Evolutionary conservation across 2,888 invertebrate genomes (phyloP).

Genomic region (Stratiomys singularior): DNA sequence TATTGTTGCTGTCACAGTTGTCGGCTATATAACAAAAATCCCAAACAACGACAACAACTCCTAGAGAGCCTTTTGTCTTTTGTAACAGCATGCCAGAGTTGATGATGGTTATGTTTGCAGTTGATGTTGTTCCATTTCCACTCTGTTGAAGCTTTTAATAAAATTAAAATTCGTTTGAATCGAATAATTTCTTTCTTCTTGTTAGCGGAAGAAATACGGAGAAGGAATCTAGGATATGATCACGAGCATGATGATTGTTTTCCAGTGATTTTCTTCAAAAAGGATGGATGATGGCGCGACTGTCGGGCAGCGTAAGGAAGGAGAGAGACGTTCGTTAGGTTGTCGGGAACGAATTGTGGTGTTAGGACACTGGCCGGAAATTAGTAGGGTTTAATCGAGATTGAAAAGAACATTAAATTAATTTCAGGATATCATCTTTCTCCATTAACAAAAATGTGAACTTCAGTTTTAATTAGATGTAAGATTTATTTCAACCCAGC

Average conservation of each 20-base stretch:
- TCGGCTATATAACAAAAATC: not conserved
- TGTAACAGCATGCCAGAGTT: not conserved
- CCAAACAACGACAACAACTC: not conserved
- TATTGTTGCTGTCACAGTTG: constrained; percentile 29
- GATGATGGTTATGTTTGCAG: not conserved
- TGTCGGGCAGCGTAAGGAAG: not conserved
- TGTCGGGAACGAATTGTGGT: not conserved
- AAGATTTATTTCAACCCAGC: too few relatives aligned
- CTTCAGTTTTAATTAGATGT: not conserved
- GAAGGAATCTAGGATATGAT: constrained; percentile 3
- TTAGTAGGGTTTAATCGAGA: constrained; percentile 10
- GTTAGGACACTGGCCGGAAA: not conserved
- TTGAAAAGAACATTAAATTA: constrained; percentile 16
- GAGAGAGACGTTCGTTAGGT: not conserved
- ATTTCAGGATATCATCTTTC: constrained; percentile 8
- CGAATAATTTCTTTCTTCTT: constrained; percentile 4
- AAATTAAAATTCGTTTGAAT: constrained; percentile 43
- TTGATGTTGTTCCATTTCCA: constrained; percentile 31
- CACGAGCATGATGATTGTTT: not conserved
- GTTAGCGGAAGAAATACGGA: not conserved
- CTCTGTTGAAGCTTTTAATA: constrained; percentile 42
- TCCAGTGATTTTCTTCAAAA: not conserved
- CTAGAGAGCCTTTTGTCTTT: not conserved
- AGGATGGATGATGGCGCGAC: not conserved
- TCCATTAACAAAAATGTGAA: not conserved